A percentile compares a stretch with the other conserved stretches of the same genome.
Evolutionary conservation across 2,888 invertebrate genomes (phyloP).

Genomic region (Neoitamus cyanurus): DNA sequence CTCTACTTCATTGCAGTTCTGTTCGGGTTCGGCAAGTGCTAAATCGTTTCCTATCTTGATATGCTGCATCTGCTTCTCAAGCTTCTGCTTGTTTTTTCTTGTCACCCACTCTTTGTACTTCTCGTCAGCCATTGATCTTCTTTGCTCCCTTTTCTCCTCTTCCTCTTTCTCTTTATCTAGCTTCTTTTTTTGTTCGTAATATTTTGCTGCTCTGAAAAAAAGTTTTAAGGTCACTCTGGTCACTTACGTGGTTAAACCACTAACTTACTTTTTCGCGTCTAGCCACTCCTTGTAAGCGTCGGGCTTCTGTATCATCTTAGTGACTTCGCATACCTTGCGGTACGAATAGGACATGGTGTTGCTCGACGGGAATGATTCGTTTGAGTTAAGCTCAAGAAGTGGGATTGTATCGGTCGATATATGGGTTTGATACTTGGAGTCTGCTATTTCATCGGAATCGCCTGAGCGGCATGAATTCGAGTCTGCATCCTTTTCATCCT

Average conservation of each 20-base stretch:
- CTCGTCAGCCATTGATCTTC: slow-evolving; percentile 56
- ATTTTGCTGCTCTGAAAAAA: slow-evolving; percentile 48
- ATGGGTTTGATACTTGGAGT: slow-evolving; percentile 43
- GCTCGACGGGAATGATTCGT: slow-evolving; percentile 57
- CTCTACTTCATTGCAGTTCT: slow-evolving; percentile 19
- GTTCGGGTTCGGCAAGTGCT: slow-evolving; percentile 22
- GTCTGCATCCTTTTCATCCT: slow-evolving; percentile 36
- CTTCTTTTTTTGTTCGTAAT: slow-evolving; percentile 53
- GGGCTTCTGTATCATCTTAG: slow-evolving; percentile 56
- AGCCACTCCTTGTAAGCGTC: slow-evolving; percentile 62
- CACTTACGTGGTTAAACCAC: background rate
- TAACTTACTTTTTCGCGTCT: slow-evolving; percentile 58
- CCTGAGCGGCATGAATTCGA: background rate
- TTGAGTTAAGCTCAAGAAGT: slow-evolving; percentile 57
- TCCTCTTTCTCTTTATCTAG: slow-evolving; percentile 51
- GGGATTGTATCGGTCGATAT: slow-evolving; percentile 55
- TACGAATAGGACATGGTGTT: slow-evolving; percentile 55
- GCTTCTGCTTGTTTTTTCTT: slow-evolving; percentile 29
- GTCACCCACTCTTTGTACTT: slow-evolving; percentile 60
- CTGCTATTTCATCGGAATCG: slow-evolving; percentile 8
- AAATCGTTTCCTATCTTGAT: background rate
- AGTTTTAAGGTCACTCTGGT: background rate
- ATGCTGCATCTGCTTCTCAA: background rate
- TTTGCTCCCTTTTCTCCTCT: slow-evolving; percentile 55
- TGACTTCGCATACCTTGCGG: slow-evolving; percentile 56